Evolutionary conservation across 2,797 vertebrate species (phyloP).

Genomic region (Pogoniulus pusillus): DNA sequence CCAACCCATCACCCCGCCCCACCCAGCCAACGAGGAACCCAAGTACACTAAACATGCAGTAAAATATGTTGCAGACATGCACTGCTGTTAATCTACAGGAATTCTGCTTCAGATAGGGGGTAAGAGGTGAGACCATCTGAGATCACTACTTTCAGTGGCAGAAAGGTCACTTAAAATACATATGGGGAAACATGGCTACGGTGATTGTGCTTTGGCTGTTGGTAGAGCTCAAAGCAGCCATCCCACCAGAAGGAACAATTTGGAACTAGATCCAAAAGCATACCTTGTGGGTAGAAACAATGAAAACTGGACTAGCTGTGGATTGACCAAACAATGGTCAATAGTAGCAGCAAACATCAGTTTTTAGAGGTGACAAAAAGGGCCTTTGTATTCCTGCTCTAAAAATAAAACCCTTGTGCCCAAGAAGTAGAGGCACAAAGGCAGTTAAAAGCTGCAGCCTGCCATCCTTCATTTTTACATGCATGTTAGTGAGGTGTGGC

Average conservation of each 20-base stretch:
- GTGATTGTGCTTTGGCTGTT: neutral
- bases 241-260: accelerated
- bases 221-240: neutral
- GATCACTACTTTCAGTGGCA: neutral
- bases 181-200: neutral
- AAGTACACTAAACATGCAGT: neutral
- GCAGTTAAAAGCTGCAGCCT: neutral
- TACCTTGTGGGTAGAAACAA: neutral
- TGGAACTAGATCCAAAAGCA: neutral
- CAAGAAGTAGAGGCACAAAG: neutral
- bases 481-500: neutral
- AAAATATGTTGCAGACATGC: neutral
- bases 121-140: neutral
- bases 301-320: neutral
- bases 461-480: neutral
- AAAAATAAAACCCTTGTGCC: neutral
- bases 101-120: neutral
- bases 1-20: too few relatives aligned
- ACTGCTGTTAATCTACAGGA: neutral
- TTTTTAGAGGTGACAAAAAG: neutral
- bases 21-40: neutral
- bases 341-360: too few relatives aligned
- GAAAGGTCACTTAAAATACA: neutral
- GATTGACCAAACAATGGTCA: neutral
- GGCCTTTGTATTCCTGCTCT: neutral